Percentiles rank a stretch among this genome's conserved stretches.
phyloP scores from a whole-genome alignment of 2,113 vertebrate genomes.

The Sterrhoptilus dennistouni region DNA sequence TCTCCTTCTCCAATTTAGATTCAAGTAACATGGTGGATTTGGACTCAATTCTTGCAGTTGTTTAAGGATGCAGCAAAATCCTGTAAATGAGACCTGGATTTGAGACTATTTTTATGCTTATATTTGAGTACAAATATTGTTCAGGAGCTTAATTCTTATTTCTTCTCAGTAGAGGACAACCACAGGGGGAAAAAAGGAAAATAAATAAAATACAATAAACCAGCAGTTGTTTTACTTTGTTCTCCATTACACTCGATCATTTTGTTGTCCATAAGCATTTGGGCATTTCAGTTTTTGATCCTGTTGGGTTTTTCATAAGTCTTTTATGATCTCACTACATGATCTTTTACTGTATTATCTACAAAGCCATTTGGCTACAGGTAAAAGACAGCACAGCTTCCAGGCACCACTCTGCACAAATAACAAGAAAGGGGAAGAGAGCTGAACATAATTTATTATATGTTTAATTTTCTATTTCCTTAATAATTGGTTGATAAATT shows the following conservation, averaged over 20 bases:
- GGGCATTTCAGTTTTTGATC: not conserved
- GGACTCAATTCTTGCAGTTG: not conserved
- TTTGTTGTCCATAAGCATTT: not conserved
- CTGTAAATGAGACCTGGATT: not conserved
- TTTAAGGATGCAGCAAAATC: not conserved
- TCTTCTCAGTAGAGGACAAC: not conserved
- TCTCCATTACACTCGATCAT: not conserved
- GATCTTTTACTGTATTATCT: not conserved
- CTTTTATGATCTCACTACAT: not conserved
- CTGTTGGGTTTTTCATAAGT: not conserved
- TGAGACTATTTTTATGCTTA: not conserved
- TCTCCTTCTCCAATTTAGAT: not conserved
- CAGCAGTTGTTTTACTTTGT: not conserved
- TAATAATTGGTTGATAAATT: not conserved
- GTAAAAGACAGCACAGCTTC: not conserved
- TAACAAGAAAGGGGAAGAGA: not conserved
- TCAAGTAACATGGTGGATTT: not conserved
- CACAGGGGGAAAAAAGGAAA: not conserved
- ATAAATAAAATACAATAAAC: not conserved
- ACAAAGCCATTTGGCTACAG: not conserved
- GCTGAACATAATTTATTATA: not conserved
- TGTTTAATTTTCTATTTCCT: not conserved
- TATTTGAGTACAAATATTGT: not conserved
- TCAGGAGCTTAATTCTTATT: not conserved
- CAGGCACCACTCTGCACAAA: not conserved